Percentiles rank a stretch among this genome's conserved stretches.
phyloP scores from a whole-genome alignment of 1,140 invertebrate genomes.

The Bombus waltoni region DNA sequence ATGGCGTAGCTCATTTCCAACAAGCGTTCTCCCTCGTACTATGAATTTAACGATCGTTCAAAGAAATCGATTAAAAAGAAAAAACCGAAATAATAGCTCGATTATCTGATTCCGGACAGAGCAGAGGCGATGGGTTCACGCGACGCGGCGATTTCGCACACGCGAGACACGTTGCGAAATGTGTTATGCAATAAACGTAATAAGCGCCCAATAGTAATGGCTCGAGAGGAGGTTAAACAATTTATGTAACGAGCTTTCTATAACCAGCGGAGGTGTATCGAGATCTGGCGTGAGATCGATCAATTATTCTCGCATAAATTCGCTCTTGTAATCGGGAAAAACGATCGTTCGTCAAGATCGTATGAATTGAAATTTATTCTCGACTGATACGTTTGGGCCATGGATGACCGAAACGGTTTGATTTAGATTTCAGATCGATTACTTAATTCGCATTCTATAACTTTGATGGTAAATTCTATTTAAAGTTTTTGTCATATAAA shows the following conservation, averaged over 20 bases:
- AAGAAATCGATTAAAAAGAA: background rate
- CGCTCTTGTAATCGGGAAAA: background rate
- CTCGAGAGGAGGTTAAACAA: slow-evolving; percentile 61
- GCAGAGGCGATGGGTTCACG: background rate
- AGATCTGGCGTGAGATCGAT: slow-evolving; percentile 13
- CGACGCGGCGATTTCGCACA: slow-evolving; percentile 1
- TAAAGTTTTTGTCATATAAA: background rate
- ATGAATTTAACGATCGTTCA: background rate
- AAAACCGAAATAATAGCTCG: slow-evolving; percentile 11
- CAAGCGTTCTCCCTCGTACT: background rate
- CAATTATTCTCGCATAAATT: slow-evolving; percentile 8
- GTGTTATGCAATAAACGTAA: slow-evolving; percentile 57
- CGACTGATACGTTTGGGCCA: background rate
- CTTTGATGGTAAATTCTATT: background rate
- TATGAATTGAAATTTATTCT: background rate
- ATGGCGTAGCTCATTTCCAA: slow-evolving; percentile 42
- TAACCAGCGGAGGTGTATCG: slow-evolving; percentile 44
- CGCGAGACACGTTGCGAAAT: slow-evolving; percentile 51
- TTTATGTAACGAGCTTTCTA: slow-evolving; percentile 67
- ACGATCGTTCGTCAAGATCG: background rate
- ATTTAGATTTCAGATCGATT: background rate
- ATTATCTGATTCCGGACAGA: background rate
- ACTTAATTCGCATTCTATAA: background rate
- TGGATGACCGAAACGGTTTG: background rate
- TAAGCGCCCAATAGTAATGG: slow-evolving; percentile 47